Conservation (phyloP, 2,888 invertebrate species). For the Rhamphomyia laevipes region DNA sequence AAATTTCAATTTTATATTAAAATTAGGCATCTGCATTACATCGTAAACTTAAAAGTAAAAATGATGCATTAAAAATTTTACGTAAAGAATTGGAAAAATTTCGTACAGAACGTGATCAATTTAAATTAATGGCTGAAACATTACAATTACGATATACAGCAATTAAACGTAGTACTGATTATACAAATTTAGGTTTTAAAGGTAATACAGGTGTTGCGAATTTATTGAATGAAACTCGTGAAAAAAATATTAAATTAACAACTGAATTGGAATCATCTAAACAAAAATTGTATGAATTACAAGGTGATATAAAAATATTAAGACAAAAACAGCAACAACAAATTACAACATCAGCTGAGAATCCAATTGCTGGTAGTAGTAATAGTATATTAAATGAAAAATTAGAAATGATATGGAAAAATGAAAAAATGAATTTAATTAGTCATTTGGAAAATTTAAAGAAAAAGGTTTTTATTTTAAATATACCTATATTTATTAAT, state of each 20-base stretch:
- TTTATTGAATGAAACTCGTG: conserved; percentile 45
- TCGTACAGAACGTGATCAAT: conserved; percentile 67
- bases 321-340: conserved; percentile 32
- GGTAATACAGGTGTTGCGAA: conserved; percentile 42
- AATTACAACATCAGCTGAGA: background rate
- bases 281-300: conserved; percentile 57
- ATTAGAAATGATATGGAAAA: conserved; percentile 32
- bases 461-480: conserved; percentile 21
- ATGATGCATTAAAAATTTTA: conserved; percentile 68
- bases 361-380: background rate
- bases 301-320: conserved; percentile 56
- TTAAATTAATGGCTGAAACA: conserved; percentile 69
- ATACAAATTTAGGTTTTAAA: conserved; percentile 25
- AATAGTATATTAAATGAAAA: conserved; percentile 11
- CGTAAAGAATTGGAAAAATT: conserved; percentile 66
- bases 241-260: conserved; percentile 45
- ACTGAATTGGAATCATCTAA: conserved; percentile 52
- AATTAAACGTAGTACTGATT: conserved; percentile 36
- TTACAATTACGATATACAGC: conserved; percentile 46
- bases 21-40: conserved; percentile 51
- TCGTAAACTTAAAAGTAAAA: conserved; percentile 67
- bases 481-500: background rate
- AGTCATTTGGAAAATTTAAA: conserved; percentile 33
- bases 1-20: too few species aligned
- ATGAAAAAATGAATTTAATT: conserved; percentile 32